Base-by-base conservation (phyloP, 1,140 invertebrate genomes). In the Cydia strobilella region DNA sequence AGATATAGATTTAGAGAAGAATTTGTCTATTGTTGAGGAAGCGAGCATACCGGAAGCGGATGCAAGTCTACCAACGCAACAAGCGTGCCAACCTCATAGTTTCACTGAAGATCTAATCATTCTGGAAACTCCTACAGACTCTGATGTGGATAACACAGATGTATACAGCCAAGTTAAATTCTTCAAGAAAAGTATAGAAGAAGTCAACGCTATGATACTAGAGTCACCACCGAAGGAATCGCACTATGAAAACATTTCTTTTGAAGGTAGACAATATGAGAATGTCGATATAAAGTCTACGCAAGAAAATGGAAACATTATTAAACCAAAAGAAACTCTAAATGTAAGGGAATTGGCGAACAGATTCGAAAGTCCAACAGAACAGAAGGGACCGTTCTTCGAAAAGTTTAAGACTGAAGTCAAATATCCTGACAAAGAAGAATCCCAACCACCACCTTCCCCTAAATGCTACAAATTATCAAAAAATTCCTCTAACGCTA, bases 161-260 rank as follows among this genome's bases (percentile, higher is more conserved):
- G 94, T 96, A 0, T 96, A 96, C 82, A 95, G 96, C 80, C 95
- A 96, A 91, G 96, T 96, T 0, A 96, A 96, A 80, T 95, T 96
- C 79, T 95, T 96, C 76, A 93, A 95, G 45, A 94, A 95, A 79
- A 96, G 96, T 20, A 95, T 96, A 69, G 94, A 96, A 73, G 96
- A 96, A 89, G 95, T 96, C 0, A 96, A 96, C 85, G 95, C 95
- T 35, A 88, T 96, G 80, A 88, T 95, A 25, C 85, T 94, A 42
- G 90, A 93, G 65, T 86, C 85, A 1, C 88, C 87, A 3, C 89
- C 90, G 74, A 84, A 80, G 76, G 89, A 90, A 76, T 75, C 76
- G 2, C 81, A 86, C 63, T 93, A 93, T 72, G 90, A 92, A 72
- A 91, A 91, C 51, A 78, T 93, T 2, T 73, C 75, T 12, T 91